Base-by-base conservation (phyloP, 1,140 invertebrate genomes). In the Penaeus vannamei region DNA sequence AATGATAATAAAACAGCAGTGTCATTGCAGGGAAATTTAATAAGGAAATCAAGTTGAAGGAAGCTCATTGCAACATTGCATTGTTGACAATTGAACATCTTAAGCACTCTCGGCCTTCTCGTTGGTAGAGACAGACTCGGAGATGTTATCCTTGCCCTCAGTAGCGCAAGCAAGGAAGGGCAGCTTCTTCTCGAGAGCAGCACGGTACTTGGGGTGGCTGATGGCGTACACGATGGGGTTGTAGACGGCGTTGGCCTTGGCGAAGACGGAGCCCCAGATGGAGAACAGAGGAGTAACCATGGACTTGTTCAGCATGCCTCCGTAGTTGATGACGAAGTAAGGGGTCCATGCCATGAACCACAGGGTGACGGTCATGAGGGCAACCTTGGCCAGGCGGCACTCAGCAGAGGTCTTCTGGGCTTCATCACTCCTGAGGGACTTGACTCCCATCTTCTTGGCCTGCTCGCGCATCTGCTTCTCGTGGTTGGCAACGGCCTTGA, bases 401-500 rank as follows among this genome's bases (percentile, higher is more conserved):
- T 81, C 79, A 60, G 79, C 79, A 81, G 79, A 81, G n/a, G 79
- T 81, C 79, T 81, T 81, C 60, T 86, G 64, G 66, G 77, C 84
- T 29, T 69, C 82, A 79, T 92, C 92, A 26, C 92, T 91, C 80
- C 93, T 59, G 22, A 93, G 90, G 19, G 92, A 92, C 23, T 92
- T 91, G 36, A 93, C 93, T 77, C 93, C 93, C 93, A 93, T 93
- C 89, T 92, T 93, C 79, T 81, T 81, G 46, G 79, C 79, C 79
- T 81, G 79, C n/a, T 81, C 79, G 12, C 79, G 79, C 79, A 81
- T 81, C 79, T 81, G 79, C 79, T 81, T 81, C n/a, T 94, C 93
- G 91, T 94, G 94, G 32, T 92, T 91, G 14, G 91, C 92, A 53
- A 94, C 93, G 32, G 94, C 93, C 46, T 91, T 91, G 59, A 94